Conservation (phyloP, 2,797 vertebrate genomes). For the Ataeniobius toweri region DNA sequence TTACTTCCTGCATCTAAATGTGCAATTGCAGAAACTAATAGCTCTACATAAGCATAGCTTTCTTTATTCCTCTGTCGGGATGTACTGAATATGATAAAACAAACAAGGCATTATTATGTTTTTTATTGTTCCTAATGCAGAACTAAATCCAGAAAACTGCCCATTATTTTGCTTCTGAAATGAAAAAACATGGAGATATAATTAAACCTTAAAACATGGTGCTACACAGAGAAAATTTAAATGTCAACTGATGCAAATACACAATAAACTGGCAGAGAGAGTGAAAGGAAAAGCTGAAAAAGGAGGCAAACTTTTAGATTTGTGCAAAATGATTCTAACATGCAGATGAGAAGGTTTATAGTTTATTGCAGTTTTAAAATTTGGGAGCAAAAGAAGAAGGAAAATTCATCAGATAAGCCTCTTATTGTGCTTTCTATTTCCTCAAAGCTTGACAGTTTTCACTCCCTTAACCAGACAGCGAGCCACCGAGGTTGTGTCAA, state of each 20-base stretch:
- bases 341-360: slow-evolving; percentile 53
- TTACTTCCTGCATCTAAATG: slow-evolving; percentile 7
- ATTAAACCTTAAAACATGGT: slow-evolving; percentile 9
- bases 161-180: slow-evolving; percentile 16
- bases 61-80: neutral
- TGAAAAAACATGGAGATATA: slow-evolving; percentile 10
- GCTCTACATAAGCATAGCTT: slow-evolving; percentile 22
- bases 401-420: slow-evolving; percentile 71
- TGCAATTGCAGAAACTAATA: slow-evolving; percentile 27
- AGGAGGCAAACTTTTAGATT: slow-evolving; percentile 45
- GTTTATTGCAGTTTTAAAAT: slow-evolving; percentile 57
- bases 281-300: slow-evolving; percentile 11
- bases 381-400: slow-evolving; percentile 52
- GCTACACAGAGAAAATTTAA: slow-evolving; percentile 6
- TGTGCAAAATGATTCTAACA: slow-evolving; percentile 52
- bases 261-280: slow-evolving; percentile 2
- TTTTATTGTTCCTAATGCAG: slow-evolving; percentile 8
- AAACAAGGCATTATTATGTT: slow-evolving; percentile 9
- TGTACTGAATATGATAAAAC: slow-evolving; percentile 39
- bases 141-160: slow-evolving; percentile 22
- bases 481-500: slow-evolving; percentile 40
- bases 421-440: slow-evolving; percentile 67
- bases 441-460: slow-evolving; percentile 55
- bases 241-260: neutral
- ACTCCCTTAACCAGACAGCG: slow-evolving; percentile 49